Evolutionary conservation across 2,888 invertebrate species (phyloP).

Genomic region (Polia nebulosa): DNA sequence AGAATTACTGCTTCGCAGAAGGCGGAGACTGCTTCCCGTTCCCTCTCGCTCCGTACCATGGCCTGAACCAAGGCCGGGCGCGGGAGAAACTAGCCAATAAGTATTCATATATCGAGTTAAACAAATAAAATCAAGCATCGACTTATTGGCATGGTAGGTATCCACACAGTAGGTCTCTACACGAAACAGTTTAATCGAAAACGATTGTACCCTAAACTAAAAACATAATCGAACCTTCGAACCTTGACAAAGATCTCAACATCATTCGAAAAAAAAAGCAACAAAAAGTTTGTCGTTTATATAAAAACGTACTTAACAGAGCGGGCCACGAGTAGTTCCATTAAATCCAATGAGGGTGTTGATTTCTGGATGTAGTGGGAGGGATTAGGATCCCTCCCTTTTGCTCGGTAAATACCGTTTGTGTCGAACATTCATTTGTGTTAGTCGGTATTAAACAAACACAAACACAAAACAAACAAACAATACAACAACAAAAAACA

Average conservation of each 20-base stretch:
- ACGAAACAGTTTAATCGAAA: constrained; percentile 14
- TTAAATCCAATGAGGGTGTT: constrained; percentile 63
- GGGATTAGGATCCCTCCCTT: constrained; percentile 48
- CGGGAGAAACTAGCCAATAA: no score
- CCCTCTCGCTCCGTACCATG: no score
- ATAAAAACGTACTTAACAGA: constrained; percentile 50
- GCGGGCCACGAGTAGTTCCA: constrained; percentile 49
- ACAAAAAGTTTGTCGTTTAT: constrained; percentile 45
- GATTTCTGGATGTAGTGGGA: constrained; percentile 57
- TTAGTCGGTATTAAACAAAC: constrained; percentile 52
- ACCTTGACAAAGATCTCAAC: constrained; percentile 22
- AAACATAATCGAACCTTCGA: constrained; percentile 25
- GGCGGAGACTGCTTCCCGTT: no score
- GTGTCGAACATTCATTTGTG: constrained; percentile 62
- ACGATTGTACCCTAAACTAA: constrained; percentile 4
- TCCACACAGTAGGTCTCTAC: no score
- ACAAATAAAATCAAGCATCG: no score
- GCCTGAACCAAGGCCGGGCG: no score
- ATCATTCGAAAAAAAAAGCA: constrained; percentile 34
- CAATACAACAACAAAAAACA: no score
- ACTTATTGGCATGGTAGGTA: neutral
- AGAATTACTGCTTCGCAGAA: no score
- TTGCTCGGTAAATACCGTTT: constrained; percentile 62
- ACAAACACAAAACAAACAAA: no score
- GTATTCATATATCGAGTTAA: neutral